Percentiles rank a stretch among this genome's conserved stretches.
Conservation (phyloP, 1,140 invertebrate species). For the Leptopilina boulardi region DNA sequence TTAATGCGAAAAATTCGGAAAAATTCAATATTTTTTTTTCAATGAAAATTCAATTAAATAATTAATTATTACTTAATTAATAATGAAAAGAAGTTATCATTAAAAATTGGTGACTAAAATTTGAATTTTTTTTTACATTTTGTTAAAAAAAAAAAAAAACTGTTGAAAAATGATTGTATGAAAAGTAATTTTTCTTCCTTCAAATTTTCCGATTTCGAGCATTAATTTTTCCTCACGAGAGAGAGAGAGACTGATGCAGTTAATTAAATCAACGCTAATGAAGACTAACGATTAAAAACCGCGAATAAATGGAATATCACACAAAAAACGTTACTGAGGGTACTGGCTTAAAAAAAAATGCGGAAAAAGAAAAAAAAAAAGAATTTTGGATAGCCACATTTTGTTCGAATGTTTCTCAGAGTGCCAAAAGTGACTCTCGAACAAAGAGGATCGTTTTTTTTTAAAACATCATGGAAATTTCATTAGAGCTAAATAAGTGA, state of each 20-base stretch:
- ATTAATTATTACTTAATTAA: too few relatives aligned
- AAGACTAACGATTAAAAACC: not conserved
- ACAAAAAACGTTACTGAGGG: not conserved
- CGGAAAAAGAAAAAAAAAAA: slow-evolving; percentile 37
- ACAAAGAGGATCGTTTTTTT: slow-evolving; percentile 25
- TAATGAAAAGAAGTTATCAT: too few relatives aligned
- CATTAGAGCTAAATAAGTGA: not conserved
- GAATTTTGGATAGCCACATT: slow-evolving; percentile 40
- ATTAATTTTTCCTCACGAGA: too few relatives aligned
- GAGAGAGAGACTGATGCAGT: not conserved
- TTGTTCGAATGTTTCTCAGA: slow-evolving; percentile 69
- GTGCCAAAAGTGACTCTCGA: slow-evolving; percentile 67
- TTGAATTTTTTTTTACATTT: too few relatives aligned
- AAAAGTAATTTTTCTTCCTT: not conserved
- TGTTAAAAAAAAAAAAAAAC: too few relatives aligned
- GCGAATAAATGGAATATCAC: not conserved
- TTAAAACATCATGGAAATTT: not conserved
- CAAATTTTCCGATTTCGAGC: not conserved
- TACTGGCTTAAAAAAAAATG: not conserved
- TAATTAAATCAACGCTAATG: too few relatives aligned
- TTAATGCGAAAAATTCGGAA: too few relatives aligned
- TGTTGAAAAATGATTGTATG: not conserved
- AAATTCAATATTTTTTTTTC: too few relatives aligned
- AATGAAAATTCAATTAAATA: too few relatives aligned
- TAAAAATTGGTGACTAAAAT: too few relatives aligned